phyloP scores from a whole-genome alignment of 1,140 invertebrate species.

The Leucophenga varia region DNA sequence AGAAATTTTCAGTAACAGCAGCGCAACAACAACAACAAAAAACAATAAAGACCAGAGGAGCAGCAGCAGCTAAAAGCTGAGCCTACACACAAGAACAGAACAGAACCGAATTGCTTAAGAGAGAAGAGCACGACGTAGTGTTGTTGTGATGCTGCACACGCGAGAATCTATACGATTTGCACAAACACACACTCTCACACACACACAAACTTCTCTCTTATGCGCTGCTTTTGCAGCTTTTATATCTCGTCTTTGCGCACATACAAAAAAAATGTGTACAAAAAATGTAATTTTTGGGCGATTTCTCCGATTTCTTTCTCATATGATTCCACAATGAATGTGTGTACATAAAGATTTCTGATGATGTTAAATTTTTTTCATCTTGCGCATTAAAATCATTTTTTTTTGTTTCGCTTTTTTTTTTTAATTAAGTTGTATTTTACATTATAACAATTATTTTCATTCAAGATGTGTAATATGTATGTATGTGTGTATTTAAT shows the following conservation, averaged over 20 bases:
- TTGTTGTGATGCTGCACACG: neutral
- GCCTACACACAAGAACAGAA: slow-evolving; percentile 8
- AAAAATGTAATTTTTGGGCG: slow-evolving; percentile 44
- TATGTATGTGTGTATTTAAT: slow-evolving; percentile 14
- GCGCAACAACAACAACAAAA: slow-evolving; percentile 36
- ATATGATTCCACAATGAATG: slow-evolving; percentile 9
- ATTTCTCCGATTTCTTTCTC: slow-evolving; percentile 40
- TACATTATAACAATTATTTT: too few relatives aligned
- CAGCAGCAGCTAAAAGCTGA: slow-evolving; percentile 23
- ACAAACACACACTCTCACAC: slow-evolving; percentile 8
- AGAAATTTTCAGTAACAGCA: slow-evolving; percentile 30
- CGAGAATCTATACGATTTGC: too few relatives aligned
- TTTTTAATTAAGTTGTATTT: too few relatives aligned
- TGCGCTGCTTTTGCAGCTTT: slow-evolving; percentile 6
- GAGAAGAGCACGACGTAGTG: slow-evolving; percentile 1
- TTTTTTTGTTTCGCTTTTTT: too few relatives aligned
- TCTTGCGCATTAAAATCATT: too few relatives aligned
- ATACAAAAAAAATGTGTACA: slow-evolving; percentile 12
- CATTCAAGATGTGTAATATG: slow-evolving; percentile 10
- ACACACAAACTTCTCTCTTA: slow-evolving; percentile 8
- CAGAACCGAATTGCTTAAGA: slow-evolving; percentile 9
- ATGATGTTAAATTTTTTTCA: neutral
- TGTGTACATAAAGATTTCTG: slow-evolving; percentile 13
- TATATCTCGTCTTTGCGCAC: slow-evolving; percentile 29
- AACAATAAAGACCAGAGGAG: slow-evolving; percentile 38